A percentile compares a stretch with the other conserved stretches of the same genome.
Conservation (phyloP, 2,888 invertebrate genomes). For the Lissocephala sabroskyi region DNA sequence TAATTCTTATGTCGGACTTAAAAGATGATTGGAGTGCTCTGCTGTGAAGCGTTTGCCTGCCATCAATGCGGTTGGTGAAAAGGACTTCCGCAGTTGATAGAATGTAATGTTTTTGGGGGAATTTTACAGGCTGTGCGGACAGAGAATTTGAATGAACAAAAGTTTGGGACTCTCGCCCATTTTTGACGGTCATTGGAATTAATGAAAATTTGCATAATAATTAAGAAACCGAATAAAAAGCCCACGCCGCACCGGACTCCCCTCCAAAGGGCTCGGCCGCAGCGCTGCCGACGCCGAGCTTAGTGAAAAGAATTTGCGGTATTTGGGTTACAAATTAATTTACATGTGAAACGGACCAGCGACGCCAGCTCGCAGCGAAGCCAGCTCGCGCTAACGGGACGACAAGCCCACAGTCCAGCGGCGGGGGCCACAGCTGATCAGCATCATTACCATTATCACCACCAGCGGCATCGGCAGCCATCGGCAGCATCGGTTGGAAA, state of each 20-base stretch:
- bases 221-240: constrained; percentile 18
- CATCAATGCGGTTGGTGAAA: too few relatives aligned
- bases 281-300: constrained; percentile 25
- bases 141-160: too few relatives aligned
- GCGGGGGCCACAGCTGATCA: neutral
- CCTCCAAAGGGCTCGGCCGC: neutral
- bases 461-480: neutral
- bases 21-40: too few relatives aligned
- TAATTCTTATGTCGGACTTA: too few relatives aligned
- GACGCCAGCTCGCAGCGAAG: constrained; percentile 14
- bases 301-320: constrained; percentile 60
- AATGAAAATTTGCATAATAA: constrained; percentile 55
- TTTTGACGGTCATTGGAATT: constrained; percentile 46
- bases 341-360: constrained; percentile 56
- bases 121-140: too few relatives aligned
- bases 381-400: neutral
- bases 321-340: constrained; percentile 69
- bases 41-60: too few relatives aligned
- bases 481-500: constrained; percentile 40
- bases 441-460: neutral
- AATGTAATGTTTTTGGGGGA: too few relatives aligned
- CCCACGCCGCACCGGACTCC: constrained; percentile 3
- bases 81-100: too few relatives aligned
- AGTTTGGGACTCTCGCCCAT: too few relatives aligned
- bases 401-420: neutral